A percentile compares a stretch with the other conserved stretches of the same genome.
phyloP scores from a whole-genome alignment of 2,888 invertebrate genomes.

The Operophtera brumata region DNA sequence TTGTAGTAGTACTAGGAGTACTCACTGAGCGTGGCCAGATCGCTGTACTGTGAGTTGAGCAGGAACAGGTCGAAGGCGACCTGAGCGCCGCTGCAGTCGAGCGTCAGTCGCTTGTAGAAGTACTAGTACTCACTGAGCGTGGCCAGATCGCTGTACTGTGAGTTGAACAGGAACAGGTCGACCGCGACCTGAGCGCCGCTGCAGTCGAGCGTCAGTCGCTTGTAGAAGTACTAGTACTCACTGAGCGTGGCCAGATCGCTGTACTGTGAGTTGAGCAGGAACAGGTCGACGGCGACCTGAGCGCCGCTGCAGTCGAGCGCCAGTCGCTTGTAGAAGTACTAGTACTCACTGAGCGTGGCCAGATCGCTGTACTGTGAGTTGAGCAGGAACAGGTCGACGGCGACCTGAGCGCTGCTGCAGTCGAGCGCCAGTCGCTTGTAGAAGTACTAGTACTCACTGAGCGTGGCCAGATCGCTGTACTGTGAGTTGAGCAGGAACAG shows the following conservation, averaged over 20 bases:
- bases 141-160: constrained; percentile 96
- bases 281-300: constrained; percentile 73
- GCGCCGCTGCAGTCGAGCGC: too few species aligned
- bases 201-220: too few species aligned
- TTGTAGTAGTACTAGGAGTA: too few species aligned
- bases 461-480: constrained; percentile 96
- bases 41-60: too few species aligned
- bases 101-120: too few species aligned
- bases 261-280: constrained; percentile 95
- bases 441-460: constrained; percentile 83
- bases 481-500: constrained; percentile 95
- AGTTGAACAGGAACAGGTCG: constrained; percentile 91
- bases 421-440: not conserved
- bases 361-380: too few species aligned
- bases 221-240: too few species aligned
- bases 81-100: not conserved
- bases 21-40: constrained; percentile 84
- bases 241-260: constrained; percentile 95
- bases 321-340: too few species aligned
- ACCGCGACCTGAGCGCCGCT: too few species aligned
- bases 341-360: constrained; percentile 77
- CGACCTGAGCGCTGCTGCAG: not conserved
- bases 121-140: constrained; percentile 89
- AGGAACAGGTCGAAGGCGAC: too few species aligned
- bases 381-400: too few species aligned